phyloP scores from a whole-genome alignment of 1,140 invertebrate genomes.

The Plutomurus gul region DNA sequence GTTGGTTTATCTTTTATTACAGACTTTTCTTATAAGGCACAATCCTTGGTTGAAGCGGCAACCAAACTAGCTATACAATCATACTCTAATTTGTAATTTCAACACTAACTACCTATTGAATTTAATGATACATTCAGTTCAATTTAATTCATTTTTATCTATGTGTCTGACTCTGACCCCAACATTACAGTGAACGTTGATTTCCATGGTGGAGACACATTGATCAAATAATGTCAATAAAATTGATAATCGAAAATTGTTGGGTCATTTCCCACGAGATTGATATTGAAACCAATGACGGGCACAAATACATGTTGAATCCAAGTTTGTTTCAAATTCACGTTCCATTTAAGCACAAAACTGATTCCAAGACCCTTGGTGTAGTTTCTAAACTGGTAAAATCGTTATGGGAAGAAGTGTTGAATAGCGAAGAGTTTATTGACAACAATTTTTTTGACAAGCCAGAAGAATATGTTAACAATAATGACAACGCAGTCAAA shows the following conservation, averaged over 20 bases:
- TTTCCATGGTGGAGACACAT: too few relatives aligned
- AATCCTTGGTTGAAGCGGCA: too few relatives aligned
- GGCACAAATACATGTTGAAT: slow-evolving; percentile 21
- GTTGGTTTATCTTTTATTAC: too few relatives aligned
- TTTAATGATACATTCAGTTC: too few relatives aligned
- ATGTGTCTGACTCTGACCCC: too few relatives aligned
- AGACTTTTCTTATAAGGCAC: too few relatives aligned
- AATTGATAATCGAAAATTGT: slow-evolving; percentile 4
- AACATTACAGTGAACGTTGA: too few relatives aligned
- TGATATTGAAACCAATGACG: neutral
- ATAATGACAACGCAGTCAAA: slow-evolving; percentile 15
- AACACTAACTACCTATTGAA: too few relatives aligned
- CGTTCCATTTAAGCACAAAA: slow-evolving; percentile 12
- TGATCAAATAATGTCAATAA: slow-evolving; percentile 35
- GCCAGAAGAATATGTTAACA: neutral
- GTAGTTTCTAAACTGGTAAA: neutral
- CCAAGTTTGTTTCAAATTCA: slow-evolving; percentile 37
- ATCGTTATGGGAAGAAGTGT: neutral
- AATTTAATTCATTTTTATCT: too few relatives aligned
- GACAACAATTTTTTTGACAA: neutral
- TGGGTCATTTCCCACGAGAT: slow-evolving; percentile 49
- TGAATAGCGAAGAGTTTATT: neutral
- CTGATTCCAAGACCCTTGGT: neutral
- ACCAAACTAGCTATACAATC: too few relatives aligned
- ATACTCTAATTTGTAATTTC: too few relatives aligned